Evolutionary conservation across 2,113 vertebrate genomes (phyloP).

Genomic region (Orthochromis malagaraziensis): DNA sequence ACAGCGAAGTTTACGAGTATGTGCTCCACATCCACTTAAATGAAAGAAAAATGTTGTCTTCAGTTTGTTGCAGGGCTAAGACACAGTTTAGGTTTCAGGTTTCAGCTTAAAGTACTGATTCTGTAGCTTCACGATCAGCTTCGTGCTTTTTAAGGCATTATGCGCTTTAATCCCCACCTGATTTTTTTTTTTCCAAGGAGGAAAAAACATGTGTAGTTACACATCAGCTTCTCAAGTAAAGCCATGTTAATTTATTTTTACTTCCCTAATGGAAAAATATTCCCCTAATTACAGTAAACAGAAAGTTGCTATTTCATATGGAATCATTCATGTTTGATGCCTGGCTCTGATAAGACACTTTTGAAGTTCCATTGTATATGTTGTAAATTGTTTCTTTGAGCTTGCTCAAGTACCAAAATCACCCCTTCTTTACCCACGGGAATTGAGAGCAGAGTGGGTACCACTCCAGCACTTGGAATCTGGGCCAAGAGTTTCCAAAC

Average conservation of each 20-base stretch:
- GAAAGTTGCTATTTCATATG: constrained; percentile 80
- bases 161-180: not conserved
- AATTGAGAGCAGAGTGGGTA: constrained; percentile 57
- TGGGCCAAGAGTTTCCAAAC: constrained; percentile 69
- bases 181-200: not conserved
- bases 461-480: constrained; percentile 58
- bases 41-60: not conserved
- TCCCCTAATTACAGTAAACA: constrained; percentile 78
- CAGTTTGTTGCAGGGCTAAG: accelerated
- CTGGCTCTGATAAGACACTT: constrained; percentile 76
- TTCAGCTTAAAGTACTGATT: not conserved
- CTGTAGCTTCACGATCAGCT: not conserved
- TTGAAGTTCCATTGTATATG: constrained; percentile 78
- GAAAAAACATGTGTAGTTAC: constrained; percentile 1
- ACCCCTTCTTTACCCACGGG: constrained; percentile 70
- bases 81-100: not conserved
- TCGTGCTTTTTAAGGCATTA: not conserved
- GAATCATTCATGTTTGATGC: constrained; percentile 79
- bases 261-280: constrained; percentile 77
- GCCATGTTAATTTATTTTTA: constrained; percentile 75
- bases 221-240: constrained; percentile 55
- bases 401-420: constrained; percentile 73
- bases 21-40: not conserved
- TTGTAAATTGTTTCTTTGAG: constrained; percentile 77
- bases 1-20: not conserved